Percentiles rank a stretch among this genome's conserved stretches.
Conservation (phyloP, 2,888 invertebrate genomes). For the Electrophaes corylata region DNA sequence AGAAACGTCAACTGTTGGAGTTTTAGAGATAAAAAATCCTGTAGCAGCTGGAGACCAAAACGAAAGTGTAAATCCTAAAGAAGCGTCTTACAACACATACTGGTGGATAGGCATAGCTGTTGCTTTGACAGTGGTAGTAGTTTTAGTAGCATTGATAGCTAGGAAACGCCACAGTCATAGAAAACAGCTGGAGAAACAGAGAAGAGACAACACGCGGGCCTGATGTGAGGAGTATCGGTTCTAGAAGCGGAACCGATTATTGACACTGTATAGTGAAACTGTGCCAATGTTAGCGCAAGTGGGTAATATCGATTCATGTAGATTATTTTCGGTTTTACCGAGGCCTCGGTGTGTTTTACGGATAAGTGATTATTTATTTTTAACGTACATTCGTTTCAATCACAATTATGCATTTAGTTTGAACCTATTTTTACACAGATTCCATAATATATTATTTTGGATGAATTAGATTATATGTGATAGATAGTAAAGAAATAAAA, state of each 20-base stretch:
- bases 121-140: constrained; percentile 66
- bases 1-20: constrained; percentile 77
- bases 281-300: constrained; percentile 56
- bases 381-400: constrained; percentile 34
- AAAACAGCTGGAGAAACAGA: constrained; percentile 75
- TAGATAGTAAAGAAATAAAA: constrained; percentile 69
- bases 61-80: constrained; percentile 57
- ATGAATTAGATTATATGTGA: constrained; percentile 34
- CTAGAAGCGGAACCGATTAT: constrained; percentile 69
- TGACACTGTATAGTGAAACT: constrained; percentile 60
- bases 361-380: constrained; percentile 7
- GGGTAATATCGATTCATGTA: constrained; percentile 36
- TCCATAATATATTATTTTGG: constrained; percentile 31
- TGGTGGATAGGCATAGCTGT: constrained; percentile 82
- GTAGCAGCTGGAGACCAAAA: constrained; percentile 62
- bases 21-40: constrained; percentile 74
- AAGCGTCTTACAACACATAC: constrained; percentile 75
- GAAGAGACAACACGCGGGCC: constrained; percentile 73
- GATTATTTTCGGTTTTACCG: constrained; percentile 6
- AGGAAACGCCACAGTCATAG: constrained; percentile 79
- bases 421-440: constrained; percentile 28
- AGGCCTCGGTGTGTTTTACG: constrained; percentile 6
- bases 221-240: constrained; percentile 84
- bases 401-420: constrained; percentile 48
- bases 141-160: constrained; percentile 75